Evolutionary conservation across 2,797 vertebrate genomes (phyloP).

Genomic region (Dendrocincla tyrannina): DNA sequence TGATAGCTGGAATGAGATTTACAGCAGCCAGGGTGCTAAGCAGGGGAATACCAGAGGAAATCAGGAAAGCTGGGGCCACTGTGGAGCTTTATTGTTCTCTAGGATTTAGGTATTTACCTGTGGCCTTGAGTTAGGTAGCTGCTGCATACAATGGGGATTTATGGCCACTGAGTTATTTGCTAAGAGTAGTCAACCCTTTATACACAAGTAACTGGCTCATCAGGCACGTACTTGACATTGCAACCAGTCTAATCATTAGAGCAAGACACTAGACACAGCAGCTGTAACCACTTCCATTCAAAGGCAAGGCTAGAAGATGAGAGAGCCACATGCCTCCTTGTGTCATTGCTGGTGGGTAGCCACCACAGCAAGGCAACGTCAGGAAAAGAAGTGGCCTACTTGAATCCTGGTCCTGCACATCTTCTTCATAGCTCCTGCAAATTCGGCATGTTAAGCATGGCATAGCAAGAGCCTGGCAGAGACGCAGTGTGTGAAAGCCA

Average conservation of each 20-base stretch:
- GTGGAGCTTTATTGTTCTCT: neutral
- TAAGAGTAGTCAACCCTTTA: neutral
- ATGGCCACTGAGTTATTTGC: neutral
- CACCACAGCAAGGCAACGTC: neutral
- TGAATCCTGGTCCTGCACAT: neutral
- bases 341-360: neutral
- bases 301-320: neutral
- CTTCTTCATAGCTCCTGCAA: neutral
- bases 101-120: neutral
- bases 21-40: neutral
- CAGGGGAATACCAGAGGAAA: neutral
- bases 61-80: neutral
- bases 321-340: accelerated
- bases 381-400: neutral
- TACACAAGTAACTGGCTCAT: neutral
- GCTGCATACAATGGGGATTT: neutral
- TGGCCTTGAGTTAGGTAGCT: neutral
- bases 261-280: neutral
- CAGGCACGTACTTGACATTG: neutral
- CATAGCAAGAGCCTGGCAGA: neutral
- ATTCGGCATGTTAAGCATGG: neutral
- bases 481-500: neutral
- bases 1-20: neutral
- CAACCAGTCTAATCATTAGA: neutral
- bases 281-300: neutral